These are phyloP conservation scores for Drosophila dunni DNA, from an alignment of 1,140 invertebrate genomes.

Conservation along the genomic window DNA sequence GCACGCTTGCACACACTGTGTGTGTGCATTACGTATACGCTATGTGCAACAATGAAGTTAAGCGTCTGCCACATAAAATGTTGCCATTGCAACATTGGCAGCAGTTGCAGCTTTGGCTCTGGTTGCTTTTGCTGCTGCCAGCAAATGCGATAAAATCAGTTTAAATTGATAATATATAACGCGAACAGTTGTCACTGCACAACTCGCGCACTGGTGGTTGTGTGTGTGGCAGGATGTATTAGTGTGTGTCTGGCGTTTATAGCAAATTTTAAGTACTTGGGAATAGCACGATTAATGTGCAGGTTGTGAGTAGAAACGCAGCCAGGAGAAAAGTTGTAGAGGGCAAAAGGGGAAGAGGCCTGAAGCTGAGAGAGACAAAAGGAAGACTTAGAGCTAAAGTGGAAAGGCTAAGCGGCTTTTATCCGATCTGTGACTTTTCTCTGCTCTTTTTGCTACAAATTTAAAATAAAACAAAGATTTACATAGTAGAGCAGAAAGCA, in stretches of 20 bases:
- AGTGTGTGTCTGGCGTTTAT: background rate
- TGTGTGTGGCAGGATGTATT: background rate
- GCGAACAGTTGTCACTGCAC: conserved; percentile 34
- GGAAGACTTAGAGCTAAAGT: background rate
- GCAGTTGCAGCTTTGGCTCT: conserved; percentile 5
- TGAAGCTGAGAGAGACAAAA: background rate
- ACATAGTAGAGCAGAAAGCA: background rate
- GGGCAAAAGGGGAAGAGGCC: background rate
- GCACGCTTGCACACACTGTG: conserved; percentile 16
- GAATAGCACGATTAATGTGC: background rate
- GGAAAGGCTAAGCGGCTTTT: background rate
- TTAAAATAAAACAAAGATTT: background rate
- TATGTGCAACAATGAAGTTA: conserved; percentile 72
- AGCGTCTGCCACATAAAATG: conserved; percentile 23
- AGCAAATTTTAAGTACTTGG: conserved; percentile 4
- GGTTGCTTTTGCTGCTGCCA: conserved; percentile 28
- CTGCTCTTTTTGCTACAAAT: no score
- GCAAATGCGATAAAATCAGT: conserved; percentile 76
- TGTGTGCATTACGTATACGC: conserved; percentile 69
- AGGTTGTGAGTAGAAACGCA: background rate
- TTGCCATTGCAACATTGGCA: conserved; percentile 38
- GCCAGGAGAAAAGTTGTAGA: background rate
- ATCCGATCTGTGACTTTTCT: background rate
- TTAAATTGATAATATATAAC: conserved; percentile 67
- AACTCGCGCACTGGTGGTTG: conserved; percentile 20